Percentiles rank a stretch among this genome's conserved stretches.
Conservation (phyloP, 2,113 vertebrate species). For the Carassius gibelio region DNA sequence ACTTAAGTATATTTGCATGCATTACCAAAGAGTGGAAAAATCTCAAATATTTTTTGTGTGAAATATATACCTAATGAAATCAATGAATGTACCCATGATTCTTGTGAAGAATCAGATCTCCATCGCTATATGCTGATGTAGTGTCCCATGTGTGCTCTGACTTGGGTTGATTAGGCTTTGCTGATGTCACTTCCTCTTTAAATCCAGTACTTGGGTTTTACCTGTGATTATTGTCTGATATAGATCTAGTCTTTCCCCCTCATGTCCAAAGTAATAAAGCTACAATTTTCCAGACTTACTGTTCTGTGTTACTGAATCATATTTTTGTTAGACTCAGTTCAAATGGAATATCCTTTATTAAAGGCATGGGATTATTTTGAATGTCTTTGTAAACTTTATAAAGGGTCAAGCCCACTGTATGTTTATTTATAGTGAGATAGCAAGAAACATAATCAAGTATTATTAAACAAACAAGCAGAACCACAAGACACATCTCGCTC, state of each 20-base stretch:
- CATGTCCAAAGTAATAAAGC: slow-evolving; percentile 61
- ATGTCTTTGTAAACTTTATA: slow-evolving; percentile 35
- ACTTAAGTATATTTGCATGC: slow-evolving; percentile 24
- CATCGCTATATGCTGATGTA: neutral
- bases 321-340: slow-evolving; percentile 50
- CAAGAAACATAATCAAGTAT: neutral
- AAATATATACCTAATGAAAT: slow-evolving; percentile 20
- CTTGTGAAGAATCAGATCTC: slow-evolving; percentile 23
- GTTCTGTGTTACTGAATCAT: slow-evolving; percentile 59
- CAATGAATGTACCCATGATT: slow-evolving; percentile 8
- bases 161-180: slow-evolving; percentile 22
- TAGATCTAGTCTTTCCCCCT: slow-evolving; percentile 14
- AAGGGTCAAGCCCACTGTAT: neutral
- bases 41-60: slow-evolving; percentile 4
- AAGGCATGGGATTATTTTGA: slow-evolving; percentile 36
- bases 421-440: neutral
- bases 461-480: neutral
- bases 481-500: neutral
- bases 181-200: slow-evolving; percentile 52
- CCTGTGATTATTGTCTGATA: slow-evolving; percentile 45
- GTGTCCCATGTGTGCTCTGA: neutral
- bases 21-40: slow-evolving; percentile 43
- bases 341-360: slow-evolving; percentile 24
- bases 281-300: slow-evolving; percentile 49
- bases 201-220: slow-evolving; percentile 51